Base-by-base conservation (phyloP, 2,888 invertebrate genomes). In the Yponomeuta cagnagella region DNA sequence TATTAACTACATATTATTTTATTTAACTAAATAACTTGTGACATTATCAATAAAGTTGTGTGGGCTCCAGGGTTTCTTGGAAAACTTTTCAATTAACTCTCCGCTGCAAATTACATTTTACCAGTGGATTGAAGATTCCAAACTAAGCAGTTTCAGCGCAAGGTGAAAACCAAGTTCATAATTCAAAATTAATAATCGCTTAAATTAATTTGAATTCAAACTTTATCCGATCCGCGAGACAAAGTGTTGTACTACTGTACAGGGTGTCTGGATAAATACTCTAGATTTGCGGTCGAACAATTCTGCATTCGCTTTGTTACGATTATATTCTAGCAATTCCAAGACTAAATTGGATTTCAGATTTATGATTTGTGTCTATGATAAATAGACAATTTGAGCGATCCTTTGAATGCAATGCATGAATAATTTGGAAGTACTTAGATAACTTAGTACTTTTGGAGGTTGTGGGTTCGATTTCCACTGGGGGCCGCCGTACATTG, bases 131-230 rank as follows among this genome's bases (percentile, higher is more conserved):
- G 52, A 58, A 58, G 52, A 58, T 58, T 58, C 15, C 15, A 4
- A 58, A 58, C 52, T 58, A 71, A 69, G 67, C 72, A 58, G 69
- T 71, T 70, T 71, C 48, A 30, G 70, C 71, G 52, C n/a, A n/a
- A 58, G 52, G n/a, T 64, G 43, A 67, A 79, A 82, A 77, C 79
- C 76, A 79, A 84, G 85, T 87, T 87, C 86, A 86, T 88, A 87
- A 88, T 84, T 87, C 85, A 87, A 87, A 88, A 88, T 89, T 90
- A 90, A 89, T 90, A 89, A 90, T 87, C 87, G 87, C 82, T 82
- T 82, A 87, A 90, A 91, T 90, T 87, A 87, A 90, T 87, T 88
- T 85, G 81, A 86, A 87, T 85, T 81, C 77, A 78, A 87, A 89
- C 82, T 89, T 88, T 84, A 79, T 80, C 78, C 82, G 85, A 86